phyloP scores from a whole-genome alignment of 1,140 invertebrate species.

The Diorhabda elongata region DNA sequence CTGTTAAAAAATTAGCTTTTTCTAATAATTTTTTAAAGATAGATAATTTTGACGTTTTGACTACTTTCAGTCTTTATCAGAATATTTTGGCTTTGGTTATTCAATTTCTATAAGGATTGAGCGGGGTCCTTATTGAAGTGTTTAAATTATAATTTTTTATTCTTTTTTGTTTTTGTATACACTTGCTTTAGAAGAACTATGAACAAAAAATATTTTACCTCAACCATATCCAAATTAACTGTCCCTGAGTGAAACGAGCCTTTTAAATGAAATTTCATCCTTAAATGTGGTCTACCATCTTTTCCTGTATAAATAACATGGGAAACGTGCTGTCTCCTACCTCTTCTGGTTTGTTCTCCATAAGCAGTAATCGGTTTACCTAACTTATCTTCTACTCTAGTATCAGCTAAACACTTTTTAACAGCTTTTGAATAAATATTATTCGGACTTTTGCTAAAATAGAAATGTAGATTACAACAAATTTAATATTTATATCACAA shows the following conservation, averaged over 20 bases:
- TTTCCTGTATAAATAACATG: slow-evolving; percentile 66
- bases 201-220: slow-evolving; percentile 54
- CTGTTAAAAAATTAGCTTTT: too few species aligned
- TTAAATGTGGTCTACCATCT: slow-evolving; percentile 72
- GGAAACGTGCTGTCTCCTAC: slow-evolving; percentile 68
- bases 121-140: too few species aligned
- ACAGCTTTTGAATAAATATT: slow-evolving; percentile 77
- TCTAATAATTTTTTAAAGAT: too few species aligned
- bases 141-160: neutral
- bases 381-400: slow-evolving; percentile 66
- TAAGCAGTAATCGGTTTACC: slow-evolving; percentile 85
- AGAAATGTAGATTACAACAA: neutral
- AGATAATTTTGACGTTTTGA: too few species aligned
- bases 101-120: too few species aligned
- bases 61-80: too few species aligned
- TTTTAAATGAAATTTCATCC: slow-evolving; percentile 87
- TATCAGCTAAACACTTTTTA: slow-evolving; percentile 64
- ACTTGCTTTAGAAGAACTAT: neutral
- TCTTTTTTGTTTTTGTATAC: neutral
- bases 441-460: slow-evolving; percentile 68
- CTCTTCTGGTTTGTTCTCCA: slow-evolving; percentile 77
- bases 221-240: slow-evolving; percentile 79
- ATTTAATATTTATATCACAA: neutral
- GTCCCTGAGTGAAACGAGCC: slow-evolving; percentile 74
- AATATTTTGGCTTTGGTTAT: too few species aligned